Base-by-base conservation (phyloP, 2,113 vertebrate genomes). In the Sprattus sprattus region DNA sequence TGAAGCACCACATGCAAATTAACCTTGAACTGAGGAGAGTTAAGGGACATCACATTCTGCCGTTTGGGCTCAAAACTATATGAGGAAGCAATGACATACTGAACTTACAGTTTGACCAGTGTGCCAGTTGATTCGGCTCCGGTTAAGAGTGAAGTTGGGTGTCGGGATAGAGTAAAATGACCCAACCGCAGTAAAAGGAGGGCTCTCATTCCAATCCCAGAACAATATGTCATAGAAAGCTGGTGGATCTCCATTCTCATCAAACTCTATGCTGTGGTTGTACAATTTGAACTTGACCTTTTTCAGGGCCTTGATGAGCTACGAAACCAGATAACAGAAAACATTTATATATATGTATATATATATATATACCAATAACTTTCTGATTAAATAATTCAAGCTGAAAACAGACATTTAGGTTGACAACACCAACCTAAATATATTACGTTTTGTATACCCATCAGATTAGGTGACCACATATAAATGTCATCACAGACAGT, bases 221-320 rank as follows among this genome's bases (percentile, higher is more conserved):
- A 82, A 82, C 20, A 95, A 4, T 2, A 96, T 88, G 83, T 94
- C 57, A 0, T 95, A 95, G 81, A 90, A 87, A n/a, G 89, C 90
- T 1, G 16, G 18, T 0, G 92, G 87, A 81, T 95, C 92, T 20
- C 95, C 94, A 0, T 88, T 90, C 71, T 89, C 8, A 0, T 95
- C 91, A 3, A 96, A 95, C 6, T 86, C 87, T 81, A 96, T 81
- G 6, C 0, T 85, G 22, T 92, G 89, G 0, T 90, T 20, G 0
- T 89, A 83, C 1, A 96, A 87, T 49, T 83, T 93, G 90, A 96
- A 96, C 84, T 95, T 93, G 22, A 93, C 95, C 67, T 85, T 89
- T 84, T 86, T 22, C 18, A 86, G 57, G 32, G 80, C 64, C 7
- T 86, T 45, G 16, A 83, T 84, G 47, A 88, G 49, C 87, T 88